These are phyloP conservation scores for Nematolebias whitei DNA, from an alignment of 2,113 vertebrate genomes.

Conservation along the genomic window DNA sequence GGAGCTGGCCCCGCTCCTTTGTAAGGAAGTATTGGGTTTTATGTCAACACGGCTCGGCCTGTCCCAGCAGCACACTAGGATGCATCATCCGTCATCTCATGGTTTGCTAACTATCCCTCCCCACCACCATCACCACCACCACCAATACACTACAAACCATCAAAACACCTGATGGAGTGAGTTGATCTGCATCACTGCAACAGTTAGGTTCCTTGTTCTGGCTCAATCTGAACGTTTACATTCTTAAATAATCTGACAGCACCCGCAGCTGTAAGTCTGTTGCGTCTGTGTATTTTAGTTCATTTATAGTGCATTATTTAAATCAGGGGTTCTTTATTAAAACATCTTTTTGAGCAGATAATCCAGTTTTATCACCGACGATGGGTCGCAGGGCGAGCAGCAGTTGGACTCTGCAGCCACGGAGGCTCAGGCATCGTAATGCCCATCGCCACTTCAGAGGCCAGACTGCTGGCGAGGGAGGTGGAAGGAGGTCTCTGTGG, in stretches of 20 bases:
- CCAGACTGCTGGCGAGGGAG: constrained; percentile 67
- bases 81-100: constrained; percentile 78
- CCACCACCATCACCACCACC: too few relatives aligned
- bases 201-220: background rate
- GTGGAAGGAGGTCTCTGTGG: constrained; percentile 66
- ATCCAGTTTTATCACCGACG: constrained; percentile 27
- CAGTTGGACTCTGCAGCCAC: constrained; percentile 63
- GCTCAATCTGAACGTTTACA: constrained; percentile 2
- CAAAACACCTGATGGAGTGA: constrained; percentile 52
- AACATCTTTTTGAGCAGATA: constrained; percentile 25
- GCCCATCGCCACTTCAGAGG: constrained; percentile 72
- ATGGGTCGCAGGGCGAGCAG: constrained; percentile 22
- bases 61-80: constrained; percentile 75
- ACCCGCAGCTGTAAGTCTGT: too few relatives aligned
- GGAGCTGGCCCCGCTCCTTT: constrained; percentile 71
- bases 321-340: constrained; percentile 38
- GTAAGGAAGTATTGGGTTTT: constrained; percentile 83
- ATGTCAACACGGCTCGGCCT: constrained; percentile 78
- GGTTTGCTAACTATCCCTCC: constrained; percentile 55
- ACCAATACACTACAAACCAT: constrained; percentile 46
- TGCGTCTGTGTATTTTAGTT: too few relatives aligned
- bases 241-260: background rate
- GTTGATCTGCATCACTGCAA: constrained; percentile 49
- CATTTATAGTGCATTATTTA: background rate
- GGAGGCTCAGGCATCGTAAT: constrained; percentile 60